Conservation (phyloP, 2,113 vertebrate genomes). For the Halcyon malimbica region DNA sequence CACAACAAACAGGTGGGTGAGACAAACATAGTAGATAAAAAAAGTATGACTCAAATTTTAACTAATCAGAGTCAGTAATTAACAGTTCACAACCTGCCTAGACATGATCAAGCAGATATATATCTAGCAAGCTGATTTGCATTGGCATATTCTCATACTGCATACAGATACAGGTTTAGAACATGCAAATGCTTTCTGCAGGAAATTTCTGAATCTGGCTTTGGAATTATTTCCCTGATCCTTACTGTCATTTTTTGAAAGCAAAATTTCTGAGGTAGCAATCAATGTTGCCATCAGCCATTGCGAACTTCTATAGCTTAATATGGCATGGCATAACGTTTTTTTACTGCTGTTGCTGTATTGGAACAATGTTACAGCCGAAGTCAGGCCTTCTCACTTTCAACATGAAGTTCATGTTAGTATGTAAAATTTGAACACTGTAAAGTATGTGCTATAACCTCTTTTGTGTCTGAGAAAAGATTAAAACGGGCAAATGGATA, state of each 20-base stretch:
- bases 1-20: slow-evolving; percentile 6
- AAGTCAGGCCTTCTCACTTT: neutral
- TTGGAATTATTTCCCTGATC: neutral
- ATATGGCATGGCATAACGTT: neutral
- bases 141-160: neutral
- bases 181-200: neutral
- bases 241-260: neutral
- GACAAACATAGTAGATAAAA: neutral
- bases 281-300: neutral
- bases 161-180: neutral
- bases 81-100: slow-evolving; percentile 53
- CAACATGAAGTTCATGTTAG: neutral
- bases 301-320: neutral
- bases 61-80: slow-evolving; percentile 57
- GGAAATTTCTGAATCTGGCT: neutral
- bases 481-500: neutral
- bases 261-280: neutral
- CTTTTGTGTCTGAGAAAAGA: neutral
- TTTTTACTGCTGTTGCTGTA: neutral
- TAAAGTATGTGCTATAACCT: neutral
- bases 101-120: slow-evolving; percentile 24
- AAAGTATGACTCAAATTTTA: slow-evolving; percentile 31
- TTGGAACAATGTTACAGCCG: neutral
- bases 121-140: slow-evolving; percentile 48
- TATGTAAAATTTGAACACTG: neutral